These are phyloP conservation scores for Cephalotes varians DNA, from an alignment of 2,888 invertebrate genomes.

Conservation along the genomic window DNA sequence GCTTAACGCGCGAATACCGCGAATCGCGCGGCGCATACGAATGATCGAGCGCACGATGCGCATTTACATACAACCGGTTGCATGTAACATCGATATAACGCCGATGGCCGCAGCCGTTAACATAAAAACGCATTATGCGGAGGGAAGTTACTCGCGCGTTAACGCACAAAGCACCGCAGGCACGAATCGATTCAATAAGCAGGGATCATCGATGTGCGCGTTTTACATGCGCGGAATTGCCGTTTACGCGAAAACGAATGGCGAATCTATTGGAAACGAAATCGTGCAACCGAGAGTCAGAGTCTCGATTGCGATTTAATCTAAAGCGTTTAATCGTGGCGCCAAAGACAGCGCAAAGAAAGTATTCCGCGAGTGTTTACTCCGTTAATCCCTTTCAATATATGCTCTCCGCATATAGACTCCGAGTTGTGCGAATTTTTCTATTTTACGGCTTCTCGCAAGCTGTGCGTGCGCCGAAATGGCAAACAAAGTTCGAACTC, in stretches of 20 bases:
- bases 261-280: not conserved
- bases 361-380: not conserved
- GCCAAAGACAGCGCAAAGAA: not conserved
- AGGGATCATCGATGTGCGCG: constrained; percentile 49
- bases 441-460: not conserved
- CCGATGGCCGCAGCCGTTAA: constrained; percentile 21
- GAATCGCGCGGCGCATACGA: constrained; percentile 45
- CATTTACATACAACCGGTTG: constrained; percentile 35
- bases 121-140: constrained; percentile 66
- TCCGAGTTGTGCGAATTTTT: not conserved
- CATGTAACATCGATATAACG: constrained; percentile 2
- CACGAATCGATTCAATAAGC: constrained; percentile 62
- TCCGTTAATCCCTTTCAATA: not conserved
- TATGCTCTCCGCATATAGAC: not conserved
- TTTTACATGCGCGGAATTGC: constrained; percentile 15
- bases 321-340: not conserved
- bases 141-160: constrained; percentile 59
- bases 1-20: constrained; percentile 20
- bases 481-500: not conserved
- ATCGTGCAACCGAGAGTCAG: not conserved
- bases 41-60: constrained; percentile 52
- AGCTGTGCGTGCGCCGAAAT: not conserved
- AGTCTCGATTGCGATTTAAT: not conserved
- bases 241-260: constrained; percentile 17
- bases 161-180: constrained; percentile 54